Conservation (phyloP, 2,888 invertebrate genomes). For the Melanotus villosus region DNA sequence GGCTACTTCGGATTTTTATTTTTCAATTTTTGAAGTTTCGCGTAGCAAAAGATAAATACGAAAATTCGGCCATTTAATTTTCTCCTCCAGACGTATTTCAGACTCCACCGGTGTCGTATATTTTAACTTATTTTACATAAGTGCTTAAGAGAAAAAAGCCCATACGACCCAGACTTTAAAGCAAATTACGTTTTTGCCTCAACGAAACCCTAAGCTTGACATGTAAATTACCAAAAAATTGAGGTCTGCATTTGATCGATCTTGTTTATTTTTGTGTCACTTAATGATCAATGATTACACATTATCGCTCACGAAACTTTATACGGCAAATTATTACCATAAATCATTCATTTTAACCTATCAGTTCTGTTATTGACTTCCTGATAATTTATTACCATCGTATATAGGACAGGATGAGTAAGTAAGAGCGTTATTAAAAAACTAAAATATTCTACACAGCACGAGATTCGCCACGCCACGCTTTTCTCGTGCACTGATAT, state of each 20-base stretch:
- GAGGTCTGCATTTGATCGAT: conserved; percentile 6
- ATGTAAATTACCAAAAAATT: conserved; percentile 8
- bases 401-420: conserved; percentile 10
- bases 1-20: too few species aligned
- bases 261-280: conserved; percentile 21
- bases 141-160: not conserved
- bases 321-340: conserved; percentile 30
- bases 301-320: conserved; percentile 22
- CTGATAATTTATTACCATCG: conserved; percentile 25
- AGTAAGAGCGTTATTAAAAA: conserved; percentile 11
- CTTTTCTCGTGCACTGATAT: too few species aligned
- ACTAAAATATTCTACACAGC: not conserved
- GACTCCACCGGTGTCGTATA: not conserved
- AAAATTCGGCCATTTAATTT: too few species aligned
- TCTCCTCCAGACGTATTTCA: not conserved
- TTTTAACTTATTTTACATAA: not conserved
- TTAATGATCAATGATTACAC: conserved; percentile 23
- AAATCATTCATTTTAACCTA: conserved; percentile 29
- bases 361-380: conserved; percentile 28
- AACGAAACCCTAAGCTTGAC: not conserved
- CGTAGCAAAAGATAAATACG: too few species aligned
- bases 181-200: not conserved
- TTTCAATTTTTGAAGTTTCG: too few species aligned
- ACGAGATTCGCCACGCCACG: too few species aligned
- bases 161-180: not conserved